These are phyloP conservation scores for Sakesphorus luctuosus DNA, from an alignment of 2,113 vertebrate species.

Conservation along the genomic window DNA sequence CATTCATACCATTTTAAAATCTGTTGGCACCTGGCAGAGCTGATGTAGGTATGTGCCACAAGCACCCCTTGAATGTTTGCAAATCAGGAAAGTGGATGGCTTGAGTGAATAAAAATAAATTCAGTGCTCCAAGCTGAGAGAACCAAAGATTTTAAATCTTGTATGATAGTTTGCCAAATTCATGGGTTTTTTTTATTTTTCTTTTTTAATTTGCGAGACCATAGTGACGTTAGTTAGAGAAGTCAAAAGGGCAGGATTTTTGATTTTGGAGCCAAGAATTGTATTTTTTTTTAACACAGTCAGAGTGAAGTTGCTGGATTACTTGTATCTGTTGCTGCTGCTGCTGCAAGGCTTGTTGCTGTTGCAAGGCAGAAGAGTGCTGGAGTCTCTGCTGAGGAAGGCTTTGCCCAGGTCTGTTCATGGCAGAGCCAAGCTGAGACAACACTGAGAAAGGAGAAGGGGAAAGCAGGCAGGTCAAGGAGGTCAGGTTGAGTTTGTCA, in stretches of 20 bases:
- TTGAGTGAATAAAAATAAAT: conserved; percentile 67
- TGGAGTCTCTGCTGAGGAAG: conserved; percentile 94
- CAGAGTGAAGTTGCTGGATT: conserved; percentile 91
- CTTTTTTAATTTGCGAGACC: neutral
- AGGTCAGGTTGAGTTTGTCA: conserved; percentile 52
- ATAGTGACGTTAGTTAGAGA: neutral
- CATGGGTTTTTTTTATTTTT: neutral
- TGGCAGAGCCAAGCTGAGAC: conserved; percentile 97
- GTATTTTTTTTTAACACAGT: conserved; percentile 69
- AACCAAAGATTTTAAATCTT: conserved; percentile 2
- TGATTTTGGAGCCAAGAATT: conserved; percentile 74
- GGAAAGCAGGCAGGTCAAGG: conserved; percentile 77
- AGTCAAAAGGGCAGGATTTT: neutral
- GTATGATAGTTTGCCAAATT: neutral
- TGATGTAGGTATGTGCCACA: conserved; percentile 67
- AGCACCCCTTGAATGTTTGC: conserved; percentile 74
- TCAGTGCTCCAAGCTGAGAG: conserved; percentile 73
- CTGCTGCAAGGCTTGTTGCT: conserved; percentile 80
- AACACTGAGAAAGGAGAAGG: conserved; percentile 87
- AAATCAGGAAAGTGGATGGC: conserved; percentile 49
- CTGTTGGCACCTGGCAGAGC: neutral
- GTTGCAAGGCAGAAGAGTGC: conserved; percentile 83
- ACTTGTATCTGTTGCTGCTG: conserved; percentile 98
- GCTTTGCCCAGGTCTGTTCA: conserved; percentile 93
- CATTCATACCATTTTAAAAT: neutral